phyloP scores from a whole-genome alignment of 2,888 invertebrate species.

The Leptopilina myrica region DNA sequence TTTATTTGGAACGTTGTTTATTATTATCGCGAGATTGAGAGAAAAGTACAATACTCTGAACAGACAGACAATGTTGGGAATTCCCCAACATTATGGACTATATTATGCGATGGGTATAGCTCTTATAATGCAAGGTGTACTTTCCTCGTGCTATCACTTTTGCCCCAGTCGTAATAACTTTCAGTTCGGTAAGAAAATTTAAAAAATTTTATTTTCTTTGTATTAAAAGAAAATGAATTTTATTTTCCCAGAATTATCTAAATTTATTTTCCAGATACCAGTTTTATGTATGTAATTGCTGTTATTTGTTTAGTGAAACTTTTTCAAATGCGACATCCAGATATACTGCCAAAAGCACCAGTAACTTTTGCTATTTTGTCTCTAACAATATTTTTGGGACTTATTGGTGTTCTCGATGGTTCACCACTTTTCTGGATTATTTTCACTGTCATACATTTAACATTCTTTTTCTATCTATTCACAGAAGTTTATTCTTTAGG shows the following conservation, averaged over 20 bases:
- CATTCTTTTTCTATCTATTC: slow-evolving; percentile 82
- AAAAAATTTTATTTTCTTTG: background rate
- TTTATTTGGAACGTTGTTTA: slow-evolving; percentile 86
- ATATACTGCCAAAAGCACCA: slow-evolving; percentile 90
- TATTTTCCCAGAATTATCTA: background rate
- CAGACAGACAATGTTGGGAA: slow-evolving; percentile 80
- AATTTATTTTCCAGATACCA: slow-evolving; percentile 83
- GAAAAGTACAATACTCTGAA: slow-evolving; percentile 74
- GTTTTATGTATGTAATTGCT: slow-evolving; percentile 95
- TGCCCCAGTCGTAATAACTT: slow-evolving; percentile 94
- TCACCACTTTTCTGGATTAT: slow-evolving; percentile 83
- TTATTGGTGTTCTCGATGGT: slow-evolving; percentile 83
- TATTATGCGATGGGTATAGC: slow-evolving; percentile 92
- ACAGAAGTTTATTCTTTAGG: slow-evolving; percentile 88
- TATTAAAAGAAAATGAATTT: background rate
- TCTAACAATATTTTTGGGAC: slow-evolving; percentile 84
- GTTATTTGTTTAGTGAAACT: slow-evolving; percentile 91
- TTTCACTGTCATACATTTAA: slow-evolving; percentile 85
- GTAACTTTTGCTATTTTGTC: slow-evolving; percentile 88
- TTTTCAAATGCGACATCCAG: slow-evolving; percentile 92
- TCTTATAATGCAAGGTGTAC: slow-evolving; percentile 90
- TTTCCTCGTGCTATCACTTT: slow-evolving; percentile 92
- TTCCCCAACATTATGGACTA: slow-evolving; percentile 89
- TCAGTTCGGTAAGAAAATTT: slow-evolving; percentile 86
- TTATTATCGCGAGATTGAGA: slow-evolving; percentile 80